A percentile compares a stretch with the other conserved stretches of the same genome.
phyloP scores from a whole-genome alignment of 2,113 vertebrate genomes.

The Saimiri boliviensis region DNA sequence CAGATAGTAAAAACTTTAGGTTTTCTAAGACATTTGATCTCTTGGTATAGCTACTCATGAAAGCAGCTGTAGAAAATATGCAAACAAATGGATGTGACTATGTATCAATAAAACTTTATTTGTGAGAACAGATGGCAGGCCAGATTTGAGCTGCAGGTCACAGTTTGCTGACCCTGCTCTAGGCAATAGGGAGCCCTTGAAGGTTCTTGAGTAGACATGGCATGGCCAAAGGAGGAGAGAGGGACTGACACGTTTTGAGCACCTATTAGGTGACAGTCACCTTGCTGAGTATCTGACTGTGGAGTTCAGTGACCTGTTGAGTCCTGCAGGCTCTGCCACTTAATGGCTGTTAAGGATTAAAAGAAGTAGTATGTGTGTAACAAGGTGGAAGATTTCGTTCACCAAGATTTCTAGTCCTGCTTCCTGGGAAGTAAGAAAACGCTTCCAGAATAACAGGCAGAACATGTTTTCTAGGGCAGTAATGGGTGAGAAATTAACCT shows the following conservation, averaged over 20 bases:
- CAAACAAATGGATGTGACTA: not conserved
- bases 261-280: not conserved
- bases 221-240: not conserved
- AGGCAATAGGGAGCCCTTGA: not conserved
- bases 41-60: not conserved
- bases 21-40: not conserved
- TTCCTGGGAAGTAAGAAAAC: conserved; percentile 32
- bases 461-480: not conserved
- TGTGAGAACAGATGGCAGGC: not conserved
- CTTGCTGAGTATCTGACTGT: not conserved
- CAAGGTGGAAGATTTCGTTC: conserved; percentile 1
- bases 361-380: not conserved
- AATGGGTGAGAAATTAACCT: not conserved
- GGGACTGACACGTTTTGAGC: not conserved
- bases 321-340: not conserved
- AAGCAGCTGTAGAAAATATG: not conserved
- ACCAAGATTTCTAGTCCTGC: not conserved
- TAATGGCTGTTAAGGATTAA: not conserved
- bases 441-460: not conserved
- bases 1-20: not conserved
- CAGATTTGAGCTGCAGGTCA: not conserved
- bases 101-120: conserved; percentile 31
- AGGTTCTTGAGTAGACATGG: conserved; percentile 1
- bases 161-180: not conserved
- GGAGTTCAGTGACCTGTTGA: not conserved